A percentile compares a stretch with the other conserved stretches of the same genome.
These are phyloP conservation scores for Pampus argenteus DNA, from an alignment of 2,797 vertebrate genomes.

Conservation along the genomic window DNA sequence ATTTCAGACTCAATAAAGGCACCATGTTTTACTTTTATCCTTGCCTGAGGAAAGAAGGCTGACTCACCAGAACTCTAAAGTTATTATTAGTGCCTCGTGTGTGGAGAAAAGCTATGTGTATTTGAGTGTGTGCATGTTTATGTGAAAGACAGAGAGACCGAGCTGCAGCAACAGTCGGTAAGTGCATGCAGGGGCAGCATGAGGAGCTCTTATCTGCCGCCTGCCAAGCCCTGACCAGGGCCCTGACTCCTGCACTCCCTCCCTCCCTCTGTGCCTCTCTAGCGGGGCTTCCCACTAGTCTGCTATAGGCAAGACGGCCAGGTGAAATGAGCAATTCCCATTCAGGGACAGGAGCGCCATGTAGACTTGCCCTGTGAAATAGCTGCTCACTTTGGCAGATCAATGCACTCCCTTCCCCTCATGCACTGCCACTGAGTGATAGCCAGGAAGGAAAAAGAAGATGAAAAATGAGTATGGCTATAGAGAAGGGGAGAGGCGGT, in stretches of 20 bases:
- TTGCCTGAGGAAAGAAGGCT: constrained; percentile 76
- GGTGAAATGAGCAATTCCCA: constrained; percentile 83
- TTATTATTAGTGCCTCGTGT: constrained; percentile 76
- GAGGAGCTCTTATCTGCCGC: constrained; percentile 74
- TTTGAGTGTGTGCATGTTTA: constrained; percentile 10
- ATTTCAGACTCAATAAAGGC: constrained; percentile 80
- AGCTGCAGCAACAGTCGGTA: constrained; percentile 39
- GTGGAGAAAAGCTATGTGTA: constrained; percentile 48
- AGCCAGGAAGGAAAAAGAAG: constrained; percentile 69
- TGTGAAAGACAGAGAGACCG: constrained; percentile 34
- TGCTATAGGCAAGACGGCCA: constrained; percentile 66
- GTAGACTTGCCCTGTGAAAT: constrained; percentile 72
- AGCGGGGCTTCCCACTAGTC: constrained; percentile 61
- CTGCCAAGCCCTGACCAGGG: constrained; percentile 74
- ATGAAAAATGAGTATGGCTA: constrained; percentile 25
- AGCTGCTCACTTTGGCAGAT: constrained; percentile 81
- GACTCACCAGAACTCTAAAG: constrained; percentile 74
- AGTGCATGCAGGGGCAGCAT: constrained; percentile 59
- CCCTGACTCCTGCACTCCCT: constrained; percentile 56
- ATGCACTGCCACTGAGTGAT: constrained; percentile 84
- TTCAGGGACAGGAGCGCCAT: constrained; percentile 72
- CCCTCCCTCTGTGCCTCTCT: constrained; percentile 35
- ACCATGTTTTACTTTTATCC: constrained; percentile 78
- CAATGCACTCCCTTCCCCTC: constrained; percentile 73
- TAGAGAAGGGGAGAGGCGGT: constrained; percentile 22